phyloP scores from a whole-genome alignment of 2,888 invertebrate genomes.

The Melipona bicolor region DNA sequence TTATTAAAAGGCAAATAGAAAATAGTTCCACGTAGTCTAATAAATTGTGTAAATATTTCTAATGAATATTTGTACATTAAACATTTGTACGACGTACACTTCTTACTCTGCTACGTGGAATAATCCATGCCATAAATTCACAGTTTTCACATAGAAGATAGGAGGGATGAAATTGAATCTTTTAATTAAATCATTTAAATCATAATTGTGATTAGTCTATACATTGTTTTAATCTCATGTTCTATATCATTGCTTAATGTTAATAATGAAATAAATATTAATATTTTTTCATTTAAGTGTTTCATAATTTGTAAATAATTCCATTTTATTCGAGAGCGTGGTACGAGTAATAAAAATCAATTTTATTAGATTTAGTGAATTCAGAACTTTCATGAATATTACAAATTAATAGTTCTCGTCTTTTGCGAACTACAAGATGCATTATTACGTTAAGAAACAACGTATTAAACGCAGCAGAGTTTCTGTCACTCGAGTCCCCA shows the following conservation, averaged over 20 bases:
- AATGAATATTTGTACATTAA: not conserved
- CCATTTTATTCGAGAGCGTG: not conserved
- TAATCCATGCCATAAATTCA: not conserved
- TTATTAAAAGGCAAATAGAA: not conserved
- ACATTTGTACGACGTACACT: not conserved
- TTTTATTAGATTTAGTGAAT: not conserved
- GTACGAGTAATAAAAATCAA: not conserved
- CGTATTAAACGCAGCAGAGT: not conserved
- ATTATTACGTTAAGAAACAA: conserved; percentile 9
- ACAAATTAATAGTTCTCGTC: not conserved
- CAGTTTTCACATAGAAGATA: not conserved
- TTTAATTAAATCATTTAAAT: not conserved
- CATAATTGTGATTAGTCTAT: too few relatives aligned
- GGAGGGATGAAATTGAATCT: not conserved
- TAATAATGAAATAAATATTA: too few relatives aligned
- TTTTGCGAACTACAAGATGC: not conserved
- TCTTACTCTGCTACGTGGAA: not conserved
- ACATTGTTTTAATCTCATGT: not conserved
- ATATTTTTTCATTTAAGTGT: too few relatives aligned
- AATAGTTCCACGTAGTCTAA: not conserved
- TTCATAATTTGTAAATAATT: not conserved
- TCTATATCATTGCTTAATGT: too few relatives aligned
- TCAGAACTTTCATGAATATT: not conserved
- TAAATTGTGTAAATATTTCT: not conserved
- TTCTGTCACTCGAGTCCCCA: too few relatives aligned